A percentile compares a stretch with the other conserved stretches of the same genome.
phyloP scores from a whole-genome alignment of 2,797 vertebrate genomes.

The Amblyraja radiata region DNA sequence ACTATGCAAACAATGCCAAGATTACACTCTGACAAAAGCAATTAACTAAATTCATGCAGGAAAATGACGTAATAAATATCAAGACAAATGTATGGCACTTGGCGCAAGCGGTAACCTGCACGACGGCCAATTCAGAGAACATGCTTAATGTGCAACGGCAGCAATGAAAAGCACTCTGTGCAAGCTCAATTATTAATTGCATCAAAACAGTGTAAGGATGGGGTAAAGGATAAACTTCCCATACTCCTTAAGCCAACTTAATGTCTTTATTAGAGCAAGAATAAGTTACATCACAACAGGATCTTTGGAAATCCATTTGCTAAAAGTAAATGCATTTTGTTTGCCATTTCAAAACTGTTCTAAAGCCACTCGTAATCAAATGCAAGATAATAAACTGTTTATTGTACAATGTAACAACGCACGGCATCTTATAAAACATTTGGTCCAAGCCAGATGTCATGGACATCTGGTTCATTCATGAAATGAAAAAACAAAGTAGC shows the following conservation, averaged over 20 bases:
- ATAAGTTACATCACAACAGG: neutral
- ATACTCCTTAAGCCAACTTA: neutral
- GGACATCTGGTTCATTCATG: neutral
- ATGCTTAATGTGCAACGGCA: neutral
- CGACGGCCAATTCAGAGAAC: neutral
- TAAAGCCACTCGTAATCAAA: neutral
- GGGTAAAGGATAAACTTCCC: neutral
- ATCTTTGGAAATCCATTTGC: neutral
- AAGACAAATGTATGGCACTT: neutral
- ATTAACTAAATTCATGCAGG: constrained; percentile 42
- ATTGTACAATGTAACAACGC: neutral
- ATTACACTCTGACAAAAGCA: constrained; percentile 4
- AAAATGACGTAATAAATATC: neutral
- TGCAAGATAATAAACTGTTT: neutral
- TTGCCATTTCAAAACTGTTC: neutral
- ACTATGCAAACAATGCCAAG: neutral
- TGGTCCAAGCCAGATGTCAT: neutral
- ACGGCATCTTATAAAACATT: neutral
- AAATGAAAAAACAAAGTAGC: neutral
- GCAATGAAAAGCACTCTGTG: neutral
- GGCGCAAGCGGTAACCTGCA: neutral
- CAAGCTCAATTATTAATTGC: neutral
- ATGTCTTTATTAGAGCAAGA: neutral
- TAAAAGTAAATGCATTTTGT: neutral
- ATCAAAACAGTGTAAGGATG: neutral